phyloP scores from a whole-genome alignment of 2,888 invertebrate genomes.

The Melanchra persicariae region DNA sequence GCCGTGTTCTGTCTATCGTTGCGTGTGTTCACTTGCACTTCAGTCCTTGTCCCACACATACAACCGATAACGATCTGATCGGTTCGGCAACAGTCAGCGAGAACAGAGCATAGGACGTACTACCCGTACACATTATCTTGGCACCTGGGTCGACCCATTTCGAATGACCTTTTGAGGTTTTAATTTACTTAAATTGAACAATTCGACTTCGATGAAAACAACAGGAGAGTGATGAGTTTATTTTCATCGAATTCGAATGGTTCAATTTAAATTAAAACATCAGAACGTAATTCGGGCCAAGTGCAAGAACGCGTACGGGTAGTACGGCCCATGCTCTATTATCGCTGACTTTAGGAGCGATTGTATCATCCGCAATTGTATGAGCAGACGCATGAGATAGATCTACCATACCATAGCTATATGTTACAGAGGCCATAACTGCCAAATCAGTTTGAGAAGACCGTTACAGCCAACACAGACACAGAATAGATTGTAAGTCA shows the following conservation, averaged over 20 bases:
- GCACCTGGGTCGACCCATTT: too few species aligned
- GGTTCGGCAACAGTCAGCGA: background rate
- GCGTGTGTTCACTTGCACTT: background rate
- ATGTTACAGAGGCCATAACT: slow-evolving; percentile 22
- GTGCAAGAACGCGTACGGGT: too few species aligned
- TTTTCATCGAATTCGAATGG: too few species aligned
- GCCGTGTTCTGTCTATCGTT: too few species aligned
- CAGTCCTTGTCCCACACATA: slow-evolving; percentile 28
- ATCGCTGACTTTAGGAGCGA: background rate
- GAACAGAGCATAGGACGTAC: too few species aligned
- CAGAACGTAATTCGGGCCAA: too few species aligned
- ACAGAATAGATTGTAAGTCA: slow-evolving; percentile 32
- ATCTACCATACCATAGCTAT: background rate
- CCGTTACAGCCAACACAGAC: slow-evolving; percentile 8
- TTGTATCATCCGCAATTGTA: background rate
- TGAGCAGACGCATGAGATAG: background rate
- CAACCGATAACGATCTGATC: slow-evolving; percentile 10
- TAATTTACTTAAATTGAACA: too few species aligned
- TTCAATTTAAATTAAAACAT: too few species aligned
- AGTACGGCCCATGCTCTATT: background rate
- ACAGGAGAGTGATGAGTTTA: too few species aligned
- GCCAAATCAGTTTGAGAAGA: background rate
- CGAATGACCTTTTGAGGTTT: too few species aligned
- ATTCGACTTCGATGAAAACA: too few species aligned
- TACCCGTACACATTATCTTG: too few species aligned